A percentile compares a stretch with the other conserved stretches of the same genome.
These are phyloP conservation scores for Maniola hyperantus DNA, from an alignment of 2,888 invertebrate species.

Conservation along the genomic window DNA sequence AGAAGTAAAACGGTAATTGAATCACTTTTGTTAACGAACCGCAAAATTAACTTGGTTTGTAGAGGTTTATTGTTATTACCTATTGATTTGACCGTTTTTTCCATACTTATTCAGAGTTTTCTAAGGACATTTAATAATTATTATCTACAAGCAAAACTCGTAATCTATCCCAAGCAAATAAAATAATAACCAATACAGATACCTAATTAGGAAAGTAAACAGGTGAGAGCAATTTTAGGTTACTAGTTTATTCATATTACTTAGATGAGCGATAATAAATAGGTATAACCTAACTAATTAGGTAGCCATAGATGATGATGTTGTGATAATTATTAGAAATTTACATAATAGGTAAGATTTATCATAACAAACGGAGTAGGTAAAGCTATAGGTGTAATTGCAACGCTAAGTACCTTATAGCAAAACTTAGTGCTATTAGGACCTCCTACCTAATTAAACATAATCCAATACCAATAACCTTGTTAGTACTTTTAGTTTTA, in stretches of 20 bases:
- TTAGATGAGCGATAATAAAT: conserved; percentile 28
- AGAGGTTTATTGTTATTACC: too few species aligned
- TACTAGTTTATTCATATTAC: conserved; percentile 22
- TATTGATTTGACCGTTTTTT: too few species aligned
- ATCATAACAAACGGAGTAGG: conserved; percentile 29
- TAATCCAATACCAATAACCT: too few species aligned
- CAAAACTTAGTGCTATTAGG: too few species aligned
- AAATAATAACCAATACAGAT: background rate
- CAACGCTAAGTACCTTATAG: too few species aligned
- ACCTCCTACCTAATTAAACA: too few species aligned
- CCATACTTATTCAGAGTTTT: too few species aligned
- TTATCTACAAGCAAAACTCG: background rate
- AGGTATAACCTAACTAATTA: conserved; percentile 25
- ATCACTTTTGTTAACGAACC: too few species aligned
- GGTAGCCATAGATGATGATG: conserved; percentile 34
- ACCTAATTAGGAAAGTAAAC: conserved; percentile 20
- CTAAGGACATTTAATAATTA: too few species aligned
- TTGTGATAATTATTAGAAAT: conserved; percentile 32
- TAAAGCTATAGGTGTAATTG: conserved; percentile 14
- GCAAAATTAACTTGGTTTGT: too few species aligned
- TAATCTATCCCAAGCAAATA: background rate
- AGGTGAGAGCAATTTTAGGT: conserved; percentile 29
- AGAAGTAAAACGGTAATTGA: too few species aligned
- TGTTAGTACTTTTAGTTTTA: too few species aligned
- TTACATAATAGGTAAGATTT: conserved; percentile 40